These are phyloP conservation scores for Apamea crenata DNA, from an alignment of 2,888 invertebrate genomes.

Conservation along the genomic window DNA sequence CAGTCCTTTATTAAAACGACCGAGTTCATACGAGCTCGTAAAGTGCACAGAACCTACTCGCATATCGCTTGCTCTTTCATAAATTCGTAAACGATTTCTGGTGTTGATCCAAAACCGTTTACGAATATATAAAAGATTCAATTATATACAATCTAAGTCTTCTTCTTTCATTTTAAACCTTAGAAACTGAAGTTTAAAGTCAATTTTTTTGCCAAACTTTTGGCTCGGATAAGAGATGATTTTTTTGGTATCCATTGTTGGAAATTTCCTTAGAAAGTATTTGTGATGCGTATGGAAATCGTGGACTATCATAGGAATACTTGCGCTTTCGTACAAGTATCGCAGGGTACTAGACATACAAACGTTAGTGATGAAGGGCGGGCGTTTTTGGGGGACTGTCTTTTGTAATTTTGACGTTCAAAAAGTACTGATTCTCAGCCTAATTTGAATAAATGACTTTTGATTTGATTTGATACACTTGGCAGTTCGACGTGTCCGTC, in stretches of 20 bases:
- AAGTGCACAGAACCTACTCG: slow-evolving; percentile 27
- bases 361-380: too few relatives aligned
- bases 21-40: slow-evolving; percentile 31
- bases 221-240: slow-evolving; percentile 33
- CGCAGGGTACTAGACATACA: too few relatives aligned
- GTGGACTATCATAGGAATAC: slow-evolving; percentile 14
- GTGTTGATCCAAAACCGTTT: slow-evolving; percentile 48
- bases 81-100: too few relatives aligned
- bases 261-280: slow-evolving; percentile 48
- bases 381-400: too few relatives aligned
- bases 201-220: slow-evolving; percentile 7
- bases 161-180: slow-evolving; percentile 28
- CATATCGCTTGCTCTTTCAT: background rate
- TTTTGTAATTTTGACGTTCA: too few relatives aligned
- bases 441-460: too few relatives aligned
- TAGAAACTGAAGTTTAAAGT: slow-evolving; percentile 1
- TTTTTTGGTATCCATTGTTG: slow-evolving; percentile 59
- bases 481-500: background rate
- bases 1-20: slow-evolving; percentile 37
- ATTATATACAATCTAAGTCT: slow-evolving; percentile 45
- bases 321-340: slow-evolving; percentile 2
- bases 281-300: slow-evolving; percentile 43
- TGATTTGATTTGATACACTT: too few relatives aligned
- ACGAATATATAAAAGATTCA: slow-evolving; percentile 68
- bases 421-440: too few relatives aligned